These are phyloP conservation scores for Xenentodon cancila DNA, from an alignment of 2,797 vertebrate genomes.

Conservation along the genomic window DNA sequence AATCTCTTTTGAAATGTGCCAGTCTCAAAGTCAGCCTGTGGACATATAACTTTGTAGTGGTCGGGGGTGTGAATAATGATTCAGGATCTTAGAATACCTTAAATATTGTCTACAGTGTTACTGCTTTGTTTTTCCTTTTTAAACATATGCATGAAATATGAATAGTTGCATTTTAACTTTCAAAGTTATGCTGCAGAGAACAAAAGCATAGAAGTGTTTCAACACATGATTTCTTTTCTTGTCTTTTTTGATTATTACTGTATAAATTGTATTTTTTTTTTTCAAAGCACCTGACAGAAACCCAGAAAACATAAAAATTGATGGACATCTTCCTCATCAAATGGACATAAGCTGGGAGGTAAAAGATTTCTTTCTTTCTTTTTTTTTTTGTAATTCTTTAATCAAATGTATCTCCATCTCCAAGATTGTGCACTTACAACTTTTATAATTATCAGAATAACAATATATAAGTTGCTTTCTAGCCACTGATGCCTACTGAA, in stretches of 20 bases:
- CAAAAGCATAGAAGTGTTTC: too few relatives aligned
- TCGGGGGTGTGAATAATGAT: conserved; percentile 13
- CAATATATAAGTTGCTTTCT: conserved; percentile 20
- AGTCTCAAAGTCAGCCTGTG: conserved; percentile 4
- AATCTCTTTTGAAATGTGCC: conserved; percentile 26
- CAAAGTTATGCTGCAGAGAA: too few relatives aligned
- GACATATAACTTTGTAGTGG: conserved; percentile 6
- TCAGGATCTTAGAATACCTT: conserved; percentile 9
- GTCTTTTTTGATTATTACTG: not conserved
- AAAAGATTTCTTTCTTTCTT: conserved; percentile 25
- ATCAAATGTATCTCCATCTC: not conserved
- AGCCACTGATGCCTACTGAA: conserved; percentile 88
- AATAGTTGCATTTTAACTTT: not conserved
- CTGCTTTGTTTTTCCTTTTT: conserved; percentile 1
- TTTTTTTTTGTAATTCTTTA: too few relatives aligned
- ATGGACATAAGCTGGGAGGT: conserved; percentile 98
- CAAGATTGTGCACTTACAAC: not conserved
- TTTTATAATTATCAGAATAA: too few relatives aligned
- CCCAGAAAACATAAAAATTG: conserved; percentile 88
- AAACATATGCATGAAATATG: conserved; percentile 23
- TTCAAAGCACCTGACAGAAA: conserved; percentile 91
- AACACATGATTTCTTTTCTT: not conserved
- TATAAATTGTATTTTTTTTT: conserved; percentile 13
- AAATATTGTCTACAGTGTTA: conserved; percentile 11
- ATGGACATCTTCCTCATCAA: conserved; percentile 89